phyloP scores from a whole-genome alignment of 2,113 vertebrate genomes.

The Alethe castanea region DNA sequence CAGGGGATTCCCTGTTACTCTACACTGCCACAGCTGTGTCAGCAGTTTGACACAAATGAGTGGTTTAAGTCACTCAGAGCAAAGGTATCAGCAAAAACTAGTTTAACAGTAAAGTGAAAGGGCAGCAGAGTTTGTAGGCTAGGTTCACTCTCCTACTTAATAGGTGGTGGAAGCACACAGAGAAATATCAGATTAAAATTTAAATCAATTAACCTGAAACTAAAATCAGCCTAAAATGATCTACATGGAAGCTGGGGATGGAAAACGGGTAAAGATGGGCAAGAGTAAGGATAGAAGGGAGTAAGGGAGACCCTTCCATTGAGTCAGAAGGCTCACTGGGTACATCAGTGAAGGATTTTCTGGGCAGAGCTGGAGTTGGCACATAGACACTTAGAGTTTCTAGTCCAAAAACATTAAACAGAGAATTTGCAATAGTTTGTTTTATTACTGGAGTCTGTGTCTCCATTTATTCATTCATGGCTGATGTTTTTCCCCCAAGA shows the following conservation, averaged over 20 bases:
- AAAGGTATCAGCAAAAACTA: not conserved
- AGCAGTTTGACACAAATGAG: not conserved
- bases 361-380: not conserved
- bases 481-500: not conserved
- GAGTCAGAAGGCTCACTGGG: not conserved
- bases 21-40: fast-evolving
- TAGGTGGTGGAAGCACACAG: not conserved
- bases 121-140: not conserved
- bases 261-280: not conserved
- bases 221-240: not conserved
- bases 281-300: not conserved
- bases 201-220: not conserved
- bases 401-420: not conserved
- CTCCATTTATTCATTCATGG: not conserved
- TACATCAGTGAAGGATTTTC: not conserved
- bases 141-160: not conserved
- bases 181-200: not conserved
- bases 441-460: not conserved
- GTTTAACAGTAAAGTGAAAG: not conserved
- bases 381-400: not conserved
- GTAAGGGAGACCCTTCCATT: not conserved
- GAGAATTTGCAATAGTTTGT: not conserved
- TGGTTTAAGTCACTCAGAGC: not conserved
- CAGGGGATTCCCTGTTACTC: not conserved
- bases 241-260: not conserved